Base-by-base conservation (phyloP, 2,113 vertebrate genomes). In the Lamprotornis superbus region DNA sequence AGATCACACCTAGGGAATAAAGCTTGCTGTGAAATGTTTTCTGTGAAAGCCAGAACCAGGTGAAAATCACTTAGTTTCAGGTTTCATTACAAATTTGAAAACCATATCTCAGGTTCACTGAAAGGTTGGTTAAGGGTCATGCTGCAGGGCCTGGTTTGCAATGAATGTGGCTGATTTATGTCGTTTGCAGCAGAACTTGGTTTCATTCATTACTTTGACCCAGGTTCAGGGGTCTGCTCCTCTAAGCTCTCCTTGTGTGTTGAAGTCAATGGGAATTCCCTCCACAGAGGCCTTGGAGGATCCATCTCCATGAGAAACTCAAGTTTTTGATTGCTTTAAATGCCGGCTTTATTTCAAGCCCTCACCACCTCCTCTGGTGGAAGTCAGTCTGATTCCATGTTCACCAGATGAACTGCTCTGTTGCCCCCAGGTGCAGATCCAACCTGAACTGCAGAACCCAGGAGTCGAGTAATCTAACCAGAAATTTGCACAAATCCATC, bases 41-140 rank as follows among this genome's bases (percentile, higher is more conserved):
- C 88, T 95, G 76, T 87, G 46, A 94, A 94, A 95, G 94, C 88
- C 95, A 95, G 90, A 93, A 80, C 95, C 94, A 94, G 94, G 92
- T 95, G 94, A 97, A 97, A 97, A 96, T 96, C 95, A 96, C 95
- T 96, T 96, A 95, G 96, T 96, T 96, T 97, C 96, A 95, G 90
- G 90, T 97, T 96, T 97, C 95, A 94, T 96, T 96, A 96, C 94
- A 96, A 94, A 96, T 97, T 95, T 90, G 85, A 96, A 97, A 96
- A 96, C 93, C 95, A 92, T 97, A 94, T 96, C 93, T 96, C 90
- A 90, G 95, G 96, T 96, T 97, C 95, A 96, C 92, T 95, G 90
- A 95, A 96, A 96, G 96, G 94, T 90, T 97, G 89, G 96, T 65
- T 97, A 96, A 96, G 95, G 93, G 93, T 97, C 95, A 87, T 87